Evolutionary conservation across 2,113 vertebrate genomes (phyloP).

Genomic region (Petroica traversi): DNA sequence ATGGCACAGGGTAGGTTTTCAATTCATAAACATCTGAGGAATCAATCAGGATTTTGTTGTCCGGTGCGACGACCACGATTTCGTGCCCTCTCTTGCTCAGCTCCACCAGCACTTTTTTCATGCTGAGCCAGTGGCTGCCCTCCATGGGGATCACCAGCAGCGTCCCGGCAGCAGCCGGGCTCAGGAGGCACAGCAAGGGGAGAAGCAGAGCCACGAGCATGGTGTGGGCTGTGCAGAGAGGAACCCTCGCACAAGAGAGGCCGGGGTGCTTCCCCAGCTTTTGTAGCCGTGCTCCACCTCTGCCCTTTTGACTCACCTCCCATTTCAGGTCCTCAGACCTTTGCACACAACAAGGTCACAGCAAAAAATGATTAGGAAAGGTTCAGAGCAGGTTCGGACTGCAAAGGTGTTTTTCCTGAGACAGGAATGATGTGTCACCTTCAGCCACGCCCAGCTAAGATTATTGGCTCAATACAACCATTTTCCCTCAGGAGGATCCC

Average conservation of each 20-base stretch:
- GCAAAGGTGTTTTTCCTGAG: fast-evolving
- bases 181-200: not conserved
- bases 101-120: slow-evolving; percentile 71
- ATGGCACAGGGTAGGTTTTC: slow-evolving; percentile 12
- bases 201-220: slow-evolving; percentile 11
- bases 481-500: not conserved
- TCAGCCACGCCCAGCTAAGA: fast-evolving
- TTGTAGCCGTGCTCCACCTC: not conserved
- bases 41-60: slow-evolving; percentile 65
- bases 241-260: fast-evolving
- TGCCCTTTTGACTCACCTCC: not conserved
- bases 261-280: not conserved
- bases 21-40: slow-evolving; percentile 58
- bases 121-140: slow-evolving; percentile 88
- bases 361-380: not conserved
- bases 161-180: slow-evolving; percentile 32
- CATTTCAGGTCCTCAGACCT: fast-evolving
- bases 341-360: fast-evolving
- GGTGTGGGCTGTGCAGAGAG: fast-evolving
- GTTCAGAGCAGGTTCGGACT: not conserved
- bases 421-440: not conserved
- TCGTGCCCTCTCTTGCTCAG: slow-evolving; percentile 80
- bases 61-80: slow-evolving; percentile 77
- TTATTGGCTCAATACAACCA: not conserved
- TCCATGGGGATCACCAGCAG: slow-evolving; percentile 84